These are phyloP conservation scores for Amazona vittata DNA, from an alignment of 2,113 vertebrate genomes.

Conservation along the genomic window DNA sequence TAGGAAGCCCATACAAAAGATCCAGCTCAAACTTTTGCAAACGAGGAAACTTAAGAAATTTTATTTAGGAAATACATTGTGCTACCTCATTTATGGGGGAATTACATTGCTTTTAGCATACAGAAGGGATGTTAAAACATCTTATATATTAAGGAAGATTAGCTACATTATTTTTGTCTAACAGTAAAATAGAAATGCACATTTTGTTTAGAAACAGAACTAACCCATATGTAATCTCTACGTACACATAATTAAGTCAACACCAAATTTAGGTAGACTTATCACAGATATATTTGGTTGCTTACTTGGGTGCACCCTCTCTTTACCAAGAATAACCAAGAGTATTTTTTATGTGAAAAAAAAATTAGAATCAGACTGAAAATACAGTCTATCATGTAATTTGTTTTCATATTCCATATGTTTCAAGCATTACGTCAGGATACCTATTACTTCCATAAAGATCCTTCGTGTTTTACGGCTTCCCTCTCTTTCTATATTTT, in stretches of 20 bases:
- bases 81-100: not conserved
- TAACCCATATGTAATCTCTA: not conserved
- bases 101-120: not conserved
- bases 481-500: constrained; percentile 11
- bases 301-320: not conserved
- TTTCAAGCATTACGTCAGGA: not conserved
- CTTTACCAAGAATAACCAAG: not conserved
- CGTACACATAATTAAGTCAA: not conserved
- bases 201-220: not conserved
- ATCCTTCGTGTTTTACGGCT: not conserved
- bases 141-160: not conserved
- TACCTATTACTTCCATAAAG: not conserved
- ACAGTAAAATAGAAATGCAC: not conserved
- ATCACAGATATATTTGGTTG: not conserved
- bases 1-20: not conserved
- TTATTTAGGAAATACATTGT: not conserved
- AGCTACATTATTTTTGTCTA: not conserved
- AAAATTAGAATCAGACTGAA: not conserved
- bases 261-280: not conserved
- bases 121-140: not conserved
- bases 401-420: not conserved
- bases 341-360: not conserved
- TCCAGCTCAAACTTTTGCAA: not conserved
- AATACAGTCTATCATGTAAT: not conserved
- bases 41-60: not conserved